Conservation (phyloP, 1,140 invertebrate species). For the Nasonia longicornis region DNA sequence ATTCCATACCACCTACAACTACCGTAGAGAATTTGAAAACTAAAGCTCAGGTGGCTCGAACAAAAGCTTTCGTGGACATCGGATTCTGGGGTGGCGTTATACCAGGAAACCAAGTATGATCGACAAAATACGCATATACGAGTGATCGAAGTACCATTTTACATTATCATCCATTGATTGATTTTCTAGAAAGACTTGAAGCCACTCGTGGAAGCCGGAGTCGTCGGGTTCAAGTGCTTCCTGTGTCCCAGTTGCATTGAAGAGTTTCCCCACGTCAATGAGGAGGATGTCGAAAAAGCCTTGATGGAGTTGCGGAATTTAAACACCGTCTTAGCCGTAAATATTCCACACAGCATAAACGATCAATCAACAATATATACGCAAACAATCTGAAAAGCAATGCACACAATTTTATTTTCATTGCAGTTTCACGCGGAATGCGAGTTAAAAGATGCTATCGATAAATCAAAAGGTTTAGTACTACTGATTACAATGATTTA, state of each 20-base stretch:
- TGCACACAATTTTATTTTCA: conserved; percentile 26
- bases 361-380: not conserved
- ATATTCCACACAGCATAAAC: conserved; percentile 15
- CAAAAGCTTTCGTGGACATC: conserved; percentile 77
- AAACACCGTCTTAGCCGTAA: conserved; percentile 73
- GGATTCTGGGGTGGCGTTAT: conserved; percentile 83
- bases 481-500: not conserved
- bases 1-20: conserved; percentile 79
- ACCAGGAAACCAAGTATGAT: conserved; percentile 72
- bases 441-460: conserved; percentile 54
- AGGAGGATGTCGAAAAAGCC: conserved; percentile 71
- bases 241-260: conserved; percentile 76
- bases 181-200: conserved; percentile 71
- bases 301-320: conserved; percentile 71
- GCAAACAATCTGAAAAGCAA: conserved; percentile 20
- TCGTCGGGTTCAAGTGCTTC: conserved; percentile 82
- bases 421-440: conserved; percentile 78
- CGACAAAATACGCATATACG: conserved; percentile 18
- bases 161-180: conserved; percentile 22
- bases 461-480: conserved; percentile 7
- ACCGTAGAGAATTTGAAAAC: conserved; percentile 72
- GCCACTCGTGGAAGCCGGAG: conserved; percentile 74
- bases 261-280: conserved; percentile 74
- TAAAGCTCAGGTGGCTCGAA: conserved; percentile 73
- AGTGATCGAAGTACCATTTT: not conserved